Percentiles rank a stretch among this genome's conserved stretches.
phyloP scores from a whole-genome alignment of 2,113 vertebrate genomes.

The Anguilla japonica region DNA sequence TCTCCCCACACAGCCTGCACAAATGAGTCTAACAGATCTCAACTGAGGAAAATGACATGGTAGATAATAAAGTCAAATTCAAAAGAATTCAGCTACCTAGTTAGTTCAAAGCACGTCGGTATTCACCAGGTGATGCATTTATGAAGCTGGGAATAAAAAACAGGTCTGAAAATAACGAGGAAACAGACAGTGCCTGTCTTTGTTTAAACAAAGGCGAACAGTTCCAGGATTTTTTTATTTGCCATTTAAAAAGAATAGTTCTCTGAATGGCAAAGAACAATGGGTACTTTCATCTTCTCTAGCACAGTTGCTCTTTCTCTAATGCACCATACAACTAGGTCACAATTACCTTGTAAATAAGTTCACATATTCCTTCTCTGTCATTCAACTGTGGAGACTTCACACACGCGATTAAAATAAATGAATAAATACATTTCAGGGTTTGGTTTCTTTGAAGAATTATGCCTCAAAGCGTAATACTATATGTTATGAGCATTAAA shows the following conservation, averaged over 20 bases:
- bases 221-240: constrained; percentile 52
- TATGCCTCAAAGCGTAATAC: constrained; percentile 52
- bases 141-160: constrained; percentile 33
- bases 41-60: constrained; percentile 39
- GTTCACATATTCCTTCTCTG: constrained; percentile 29
- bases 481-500: constrained; percentile 49
- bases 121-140: constrained; percentile 44
- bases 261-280: constrained; percentile 56
- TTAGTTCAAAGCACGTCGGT: constrained; percentile 54
- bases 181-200: constrained; percentile 57
- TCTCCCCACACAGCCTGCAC: constrained; percentile 22
- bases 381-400: constrained; percentile 24
- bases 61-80: constrained; percentile 52
- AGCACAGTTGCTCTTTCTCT: constrained; percentile 38
- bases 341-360: constrained; percentile 62
- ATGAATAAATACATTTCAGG: not conserved
- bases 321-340: constrained; percentile 50
- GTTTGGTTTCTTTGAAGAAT: constrained; percentile 17
- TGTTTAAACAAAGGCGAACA: constrained; percentile 60
- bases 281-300: constrained; percentile 52
- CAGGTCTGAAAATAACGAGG: constrained; percentile 43
- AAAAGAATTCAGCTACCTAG: constrained; percentile 53
- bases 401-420: not conserved
- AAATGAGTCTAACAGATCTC: constrained; percentile 44
- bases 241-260: constrained; percentile 40